These are phyloP conservation scores for Poecilia gillii DNA, from an alignment of 2,797 vertebrate species.

Conservation along the genomic window DNA sequence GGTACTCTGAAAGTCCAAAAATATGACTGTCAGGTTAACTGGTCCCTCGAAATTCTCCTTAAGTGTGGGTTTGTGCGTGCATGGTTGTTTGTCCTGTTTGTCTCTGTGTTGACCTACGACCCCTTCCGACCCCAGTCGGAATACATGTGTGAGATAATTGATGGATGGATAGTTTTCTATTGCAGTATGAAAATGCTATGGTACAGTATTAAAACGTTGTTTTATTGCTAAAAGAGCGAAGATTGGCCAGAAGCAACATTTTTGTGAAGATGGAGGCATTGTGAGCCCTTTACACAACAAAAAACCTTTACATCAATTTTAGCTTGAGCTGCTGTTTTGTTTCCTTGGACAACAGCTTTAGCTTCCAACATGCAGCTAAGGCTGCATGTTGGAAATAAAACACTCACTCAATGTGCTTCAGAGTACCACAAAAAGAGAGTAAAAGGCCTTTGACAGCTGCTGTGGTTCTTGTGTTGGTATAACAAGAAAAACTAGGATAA, in stretches of 20 bases:
- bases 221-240: neutral
- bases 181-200: neutral
- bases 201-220: neutral
- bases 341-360: neutral
- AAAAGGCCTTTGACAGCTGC: conserved; percentile 21
- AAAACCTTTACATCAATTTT: neutral
- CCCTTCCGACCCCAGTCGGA: too few relatives aligned
- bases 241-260: neutral
- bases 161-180: neutral
- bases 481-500: conserved; percentile 10
- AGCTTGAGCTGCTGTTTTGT: neutral
- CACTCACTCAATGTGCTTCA: conserved; percentile 21
- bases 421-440: conserved; percentile 9
- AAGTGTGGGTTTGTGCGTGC: too few relatives aligned
- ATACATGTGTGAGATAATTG: too few relatives aligned
- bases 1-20: too few relatives aligned
- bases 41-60: too few relatives aligned
- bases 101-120: too few relatives aligned
- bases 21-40: too few relatives aligned
- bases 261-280: neutral
- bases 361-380: neutral
- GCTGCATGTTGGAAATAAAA: too few relatives aligned
- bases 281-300: neutral
- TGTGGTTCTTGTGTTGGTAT: conserved; percentile 28
- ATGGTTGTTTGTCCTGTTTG: too few relatives aligned